Conservation (phyloP, 1,140 invertebrate species). For the Drosophila yakuba region DNA sequence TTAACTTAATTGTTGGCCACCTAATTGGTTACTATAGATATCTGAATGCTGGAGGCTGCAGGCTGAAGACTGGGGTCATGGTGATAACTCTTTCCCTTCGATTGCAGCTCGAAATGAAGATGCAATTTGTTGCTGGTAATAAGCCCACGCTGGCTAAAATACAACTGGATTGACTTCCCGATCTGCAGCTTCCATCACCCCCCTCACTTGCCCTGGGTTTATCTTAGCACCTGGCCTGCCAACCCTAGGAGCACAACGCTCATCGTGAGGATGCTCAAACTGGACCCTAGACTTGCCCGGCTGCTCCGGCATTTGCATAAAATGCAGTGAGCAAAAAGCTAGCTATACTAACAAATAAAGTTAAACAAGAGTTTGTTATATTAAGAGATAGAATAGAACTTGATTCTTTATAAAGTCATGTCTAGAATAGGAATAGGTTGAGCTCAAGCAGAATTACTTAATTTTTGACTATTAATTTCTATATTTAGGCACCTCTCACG, state of each 20-base stretch:
- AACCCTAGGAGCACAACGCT: conserved; percentile 54
- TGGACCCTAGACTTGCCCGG: conserved; percentile 59
- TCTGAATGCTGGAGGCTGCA: no score
- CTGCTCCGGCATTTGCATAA: conserved; percentile 38
- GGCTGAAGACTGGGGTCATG: conserved; percentile 16
- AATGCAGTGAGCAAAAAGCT: conserved; percentile 3
- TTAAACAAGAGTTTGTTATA: no score
- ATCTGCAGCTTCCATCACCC: conserved; percentile 4
- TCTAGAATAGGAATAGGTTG: no score
- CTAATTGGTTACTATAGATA: conserved; percentile 42
- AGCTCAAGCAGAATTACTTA: no score
- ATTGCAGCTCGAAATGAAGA: conserved; percentile 43
- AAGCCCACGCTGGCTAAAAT: conserved; percentile 58
- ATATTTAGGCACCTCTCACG: no score
- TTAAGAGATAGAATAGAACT: no score
- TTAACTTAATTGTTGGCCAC: conserved; percentile 51
- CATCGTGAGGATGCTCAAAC: conserved; percentile 51
- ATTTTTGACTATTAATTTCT: not conserved
- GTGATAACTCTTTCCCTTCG: conserved; percentile 36
- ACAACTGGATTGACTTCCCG: conserved; percentile 57
- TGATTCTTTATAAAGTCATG: no score
- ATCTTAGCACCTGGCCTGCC: conserved; percentile 67
- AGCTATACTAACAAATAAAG: no score
- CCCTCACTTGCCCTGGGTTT: not conserved
- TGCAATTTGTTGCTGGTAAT: conserved; percentile 63